phyloP scores from a whole-genome alignment of 2,797 vertebrate species.

The Pseudochaenichthys georgianus region DNA sequence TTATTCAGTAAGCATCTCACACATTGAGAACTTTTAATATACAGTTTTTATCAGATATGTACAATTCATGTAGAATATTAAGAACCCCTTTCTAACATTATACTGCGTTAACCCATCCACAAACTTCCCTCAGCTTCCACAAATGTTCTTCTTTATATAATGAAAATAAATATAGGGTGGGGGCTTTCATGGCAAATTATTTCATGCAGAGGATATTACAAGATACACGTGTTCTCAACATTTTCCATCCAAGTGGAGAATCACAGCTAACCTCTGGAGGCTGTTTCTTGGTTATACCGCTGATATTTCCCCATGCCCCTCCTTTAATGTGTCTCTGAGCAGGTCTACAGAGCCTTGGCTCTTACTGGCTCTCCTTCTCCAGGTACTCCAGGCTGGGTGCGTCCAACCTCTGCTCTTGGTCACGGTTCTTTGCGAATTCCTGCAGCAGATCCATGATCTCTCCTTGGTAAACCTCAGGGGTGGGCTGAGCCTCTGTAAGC shows the following conservation, averaged over 20 bases:
- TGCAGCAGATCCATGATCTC: constrained; percentile 93
- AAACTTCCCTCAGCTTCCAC: background rate
- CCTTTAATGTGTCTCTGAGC: constrained; percentile 44
- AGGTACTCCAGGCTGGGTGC: constrained; percentile 95
- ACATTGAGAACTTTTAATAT: constrained; percentile 21
- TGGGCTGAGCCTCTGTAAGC: constrained; percentile 87
- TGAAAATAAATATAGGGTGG: background rate
- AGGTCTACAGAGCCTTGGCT: background rate
- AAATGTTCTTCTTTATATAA: background rate
- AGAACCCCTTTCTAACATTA: background rate
- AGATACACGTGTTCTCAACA: background rate
- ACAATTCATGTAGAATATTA: constrained; percentile 30
- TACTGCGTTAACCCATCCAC: background rate
- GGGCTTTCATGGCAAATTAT: background rate
- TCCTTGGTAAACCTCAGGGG: constrained; percentile 89
- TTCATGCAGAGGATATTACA: background rate
- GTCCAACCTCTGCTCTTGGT: constrained; percentile 92
- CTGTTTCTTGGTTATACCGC: constrained; percentile 14
- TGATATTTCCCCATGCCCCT: constrained; percentile 2
- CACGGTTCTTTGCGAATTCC: constrained; percentile 93
- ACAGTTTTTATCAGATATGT: constrained; percentile 30
- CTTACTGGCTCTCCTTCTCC: constrained; percentile 75
- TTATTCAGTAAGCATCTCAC: background rate
- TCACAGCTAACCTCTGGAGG: background rate
- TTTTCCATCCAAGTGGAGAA: background rate